Evolutionary conservation across 92 coral and sea anemone species (phyloP), one percentile per base, ranked within the genome.

Genomic region (Porites lobata): DNA sequence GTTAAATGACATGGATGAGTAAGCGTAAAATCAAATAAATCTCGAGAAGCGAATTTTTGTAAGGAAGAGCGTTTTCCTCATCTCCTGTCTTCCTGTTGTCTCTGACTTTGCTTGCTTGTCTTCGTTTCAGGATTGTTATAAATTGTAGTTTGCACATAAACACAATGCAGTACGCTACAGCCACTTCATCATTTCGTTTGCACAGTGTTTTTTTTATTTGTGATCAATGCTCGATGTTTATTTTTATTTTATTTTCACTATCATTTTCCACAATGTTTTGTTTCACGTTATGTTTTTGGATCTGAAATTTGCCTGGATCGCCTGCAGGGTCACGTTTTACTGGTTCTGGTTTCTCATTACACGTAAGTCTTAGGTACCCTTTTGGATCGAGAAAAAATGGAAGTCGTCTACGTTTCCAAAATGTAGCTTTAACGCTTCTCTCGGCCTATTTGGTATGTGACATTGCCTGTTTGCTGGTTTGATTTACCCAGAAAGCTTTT

Each of bases 71-170:
- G 54, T 11, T 76, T 78, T 61, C 7, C n/a, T 78, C 50, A 47
- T 29, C 52, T 65, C 29, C 61, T 21, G 24, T 85, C 54, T 85
- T 75, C 58, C 19, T 57, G 53, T 18, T 77, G 13, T 18, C 15
- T n/a, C 63, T 85, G 50, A 85, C 68, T 38, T 22, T 75, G 17
- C 68, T 32, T 59, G 21, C 54, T 65, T 52, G 63, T 65, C 50
- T 85, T 52, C 9, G 68, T 85, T 85, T 87, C 91, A 79, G 79
- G 47, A 54, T 10, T 6, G 53, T 26, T 67, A 3, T 53, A 38
- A 38, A 38, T 38, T 59, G 24, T 15, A 50, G 20, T 73, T 22
- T 47, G 19, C 62, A 47, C 6, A 8, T 38, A 19, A 50, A 29
- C 78, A 73, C n/a, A 9, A 50, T 29, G 13, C 59, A 18, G 11